A percentile compares a stretch with the other conserved stretches of the same genome.
Conservation (phyloP, 2,797 vertebrate species). For the Champsocephalus gunnari region DNA sequence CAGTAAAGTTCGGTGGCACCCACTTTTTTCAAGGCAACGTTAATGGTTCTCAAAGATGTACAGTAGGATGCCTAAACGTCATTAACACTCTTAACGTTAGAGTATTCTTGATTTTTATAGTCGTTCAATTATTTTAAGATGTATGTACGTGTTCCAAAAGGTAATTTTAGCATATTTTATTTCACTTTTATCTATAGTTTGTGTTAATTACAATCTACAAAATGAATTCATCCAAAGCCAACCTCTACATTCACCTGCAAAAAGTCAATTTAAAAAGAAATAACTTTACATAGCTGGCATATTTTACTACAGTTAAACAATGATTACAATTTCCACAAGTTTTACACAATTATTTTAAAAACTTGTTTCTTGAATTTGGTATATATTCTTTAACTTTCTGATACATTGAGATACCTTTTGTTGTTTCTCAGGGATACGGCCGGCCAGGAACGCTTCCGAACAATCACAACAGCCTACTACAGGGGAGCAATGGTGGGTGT, state of each 20-base stretch:
- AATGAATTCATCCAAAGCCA: neutral
- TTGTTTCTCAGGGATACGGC: constrained; percentile 92
- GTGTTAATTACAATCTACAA: neutral
- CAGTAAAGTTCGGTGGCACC: neutral
- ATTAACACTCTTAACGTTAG: neutral
- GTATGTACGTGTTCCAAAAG: neutral
- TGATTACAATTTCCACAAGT: neutral
- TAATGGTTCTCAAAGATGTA: neutral
- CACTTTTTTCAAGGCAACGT: neutral
- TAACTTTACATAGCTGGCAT: neutral
- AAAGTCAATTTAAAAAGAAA: neutral
- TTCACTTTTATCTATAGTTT: neutral
- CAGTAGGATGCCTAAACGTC: neutral
- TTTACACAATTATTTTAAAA: neutral
- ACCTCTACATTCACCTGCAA: neutral
- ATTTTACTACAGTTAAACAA: neutral
- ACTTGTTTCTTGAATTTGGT: neutral
- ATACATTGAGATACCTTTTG: neutral
- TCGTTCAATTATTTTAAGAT: neutral
- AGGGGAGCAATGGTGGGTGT: constrained; percentile 94
- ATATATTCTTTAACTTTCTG: neutral
- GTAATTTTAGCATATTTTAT: neutral
- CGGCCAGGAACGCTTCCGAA: constrained; percentile 96
- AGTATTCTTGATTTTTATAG: fast-evolving
- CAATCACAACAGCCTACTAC: constrained; percentile 99